These are phyloP conservation scores for Rambutsinella grinnellia DNA, from an alignment of 2,888 invertebrate species.

Conservation along the genomic window DNA sequence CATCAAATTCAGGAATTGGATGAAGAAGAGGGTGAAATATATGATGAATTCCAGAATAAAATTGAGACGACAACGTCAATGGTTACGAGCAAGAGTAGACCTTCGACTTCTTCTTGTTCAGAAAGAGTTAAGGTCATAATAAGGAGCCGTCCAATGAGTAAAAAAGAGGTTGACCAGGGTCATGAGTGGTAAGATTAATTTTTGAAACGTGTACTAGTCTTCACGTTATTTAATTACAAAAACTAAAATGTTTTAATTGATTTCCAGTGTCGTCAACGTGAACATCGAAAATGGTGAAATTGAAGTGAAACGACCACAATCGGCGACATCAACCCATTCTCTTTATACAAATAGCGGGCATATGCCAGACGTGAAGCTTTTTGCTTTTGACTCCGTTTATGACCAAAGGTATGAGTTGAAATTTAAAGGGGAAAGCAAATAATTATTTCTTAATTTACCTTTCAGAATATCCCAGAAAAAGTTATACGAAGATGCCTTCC, in stretches of 20 bases:
- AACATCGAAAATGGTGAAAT: slow-evolving; percentile 89
- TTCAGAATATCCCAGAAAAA: slow-evolving; percentile 86
- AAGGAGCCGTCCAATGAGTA: slow-evolving; percentile 94
- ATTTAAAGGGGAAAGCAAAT: neutral
- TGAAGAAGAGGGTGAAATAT: slow-evolving; percentile 5
- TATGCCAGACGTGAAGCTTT: slow-evolving; percentile 76
- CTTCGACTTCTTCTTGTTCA: slow-evolving; percentile 45
- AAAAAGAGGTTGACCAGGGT: slow-evolving; percentile 83
- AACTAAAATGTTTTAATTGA: neutral
- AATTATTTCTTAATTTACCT: slow-evolving; percentile 10
- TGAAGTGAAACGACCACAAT: slow-evolving; percentile 85
- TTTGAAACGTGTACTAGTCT: too few species aligned
- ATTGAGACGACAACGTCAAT: neutral
- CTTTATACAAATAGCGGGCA: slow-evolving; percentile 50
- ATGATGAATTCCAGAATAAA: neutral
- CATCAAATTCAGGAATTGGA: neutral
- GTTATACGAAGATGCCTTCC: slow-evolving; percentile 95
- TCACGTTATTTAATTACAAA: neutral
- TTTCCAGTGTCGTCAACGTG: slow-evolving; percentile 81
- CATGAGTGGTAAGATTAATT: slow-evolving; percentile 73
- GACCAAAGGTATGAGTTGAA: slow-evolving; percentile 78
- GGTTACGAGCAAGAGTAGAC: neutral
- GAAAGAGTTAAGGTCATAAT: slow-evolving; percentile 98
- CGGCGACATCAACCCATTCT: slow-evolving; percentile 46
- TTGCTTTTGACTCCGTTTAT: slow-evolving; percentile 98